Conservation (phyloP, 1,140 invertebrate genomes). For the Condylostylus longicornis region DNA sequence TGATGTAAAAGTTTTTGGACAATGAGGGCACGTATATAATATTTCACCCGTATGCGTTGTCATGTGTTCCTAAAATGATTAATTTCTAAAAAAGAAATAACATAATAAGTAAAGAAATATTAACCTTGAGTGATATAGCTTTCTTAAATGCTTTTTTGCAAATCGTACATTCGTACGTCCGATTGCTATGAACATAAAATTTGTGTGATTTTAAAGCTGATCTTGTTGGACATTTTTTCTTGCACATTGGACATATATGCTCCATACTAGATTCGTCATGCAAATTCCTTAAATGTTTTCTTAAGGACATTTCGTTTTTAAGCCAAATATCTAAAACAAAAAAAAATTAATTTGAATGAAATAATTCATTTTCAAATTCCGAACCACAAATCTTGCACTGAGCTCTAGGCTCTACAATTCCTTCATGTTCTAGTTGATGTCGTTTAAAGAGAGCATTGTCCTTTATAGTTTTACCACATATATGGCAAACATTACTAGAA, state of each 20-base stretch:
- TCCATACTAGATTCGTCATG: conserved; percentile 23
- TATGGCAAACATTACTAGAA: conserved; percentile 25
- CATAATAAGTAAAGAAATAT: neutral
- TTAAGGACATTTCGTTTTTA: conserved; percentile 22
- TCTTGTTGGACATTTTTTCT: conserved; percentile 17
- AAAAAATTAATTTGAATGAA: conserved; percentile 20
- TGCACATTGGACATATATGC: conserved; percentile 3
- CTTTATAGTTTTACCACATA: conserved; percentile 23
- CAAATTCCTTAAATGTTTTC: conserved; percentile 23
- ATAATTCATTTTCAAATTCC: conserved; percentile 19
- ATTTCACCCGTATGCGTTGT: conserved; percentile 25
- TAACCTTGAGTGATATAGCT: conserved; percentile 16
- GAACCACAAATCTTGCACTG: conserved; percentile 22
- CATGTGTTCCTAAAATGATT: conserved; percentile 21
- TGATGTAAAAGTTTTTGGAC: conserved; percentile 26
- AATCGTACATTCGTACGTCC: conserved; percentile 20
- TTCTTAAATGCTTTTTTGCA: conserved; percentile 27
- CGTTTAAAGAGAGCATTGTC: conserved; percentile 15
- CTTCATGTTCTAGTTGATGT: conserved; percentile 22
- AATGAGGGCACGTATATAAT: conserved; percentile 27
- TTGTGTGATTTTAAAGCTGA: conserved; percentile 22
- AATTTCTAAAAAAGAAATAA: neutral
- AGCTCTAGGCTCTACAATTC: conserved; percentile 1
- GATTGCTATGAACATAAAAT: conserved; percentile 18
- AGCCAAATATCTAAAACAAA: no score